These are phyloP conservation scores for Hydrophis major DNA, from an alignment of 2,797 vertebrate species.

Conservation along the genomic window DNA sequence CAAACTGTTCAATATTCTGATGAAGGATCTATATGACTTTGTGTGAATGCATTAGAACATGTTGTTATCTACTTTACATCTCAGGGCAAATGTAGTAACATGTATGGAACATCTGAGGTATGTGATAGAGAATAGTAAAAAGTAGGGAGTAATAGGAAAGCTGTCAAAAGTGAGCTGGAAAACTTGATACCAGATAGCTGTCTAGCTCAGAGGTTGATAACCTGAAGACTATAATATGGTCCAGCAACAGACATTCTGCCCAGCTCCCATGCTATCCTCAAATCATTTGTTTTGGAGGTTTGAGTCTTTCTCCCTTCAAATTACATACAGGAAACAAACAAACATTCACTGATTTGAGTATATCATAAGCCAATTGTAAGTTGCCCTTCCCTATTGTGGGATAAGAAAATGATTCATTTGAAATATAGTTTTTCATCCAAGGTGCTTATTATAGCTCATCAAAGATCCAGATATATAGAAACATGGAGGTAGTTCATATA, in stretches of 20 bases:
- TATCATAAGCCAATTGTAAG: not conserved
- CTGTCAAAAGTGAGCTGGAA: not conserved
- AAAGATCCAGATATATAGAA: not conserved
- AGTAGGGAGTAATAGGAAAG: not conserved
- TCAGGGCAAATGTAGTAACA: not conserved
- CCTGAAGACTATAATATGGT: not conserved
- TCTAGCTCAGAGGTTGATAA: not conserved
- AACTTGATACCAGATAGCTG: not conserved
- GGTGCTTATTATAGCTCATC: not conserved
- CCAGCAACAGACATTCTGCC: not conserved
- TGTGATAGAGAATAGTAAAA: not conserved
- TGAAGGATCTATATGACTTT: not conserved
- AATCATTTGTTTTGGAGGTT: not conserved
- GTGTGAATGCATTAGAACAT: not conserved
- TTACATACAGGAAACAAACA: not conserved
- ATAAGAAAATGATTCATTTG: not conserved
- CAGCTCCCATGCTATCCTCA: not conserved
- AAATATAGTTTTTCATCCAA: not conserved
- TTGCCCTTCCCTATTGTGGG: not conserved
- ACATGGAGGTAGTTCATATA: not conserved
- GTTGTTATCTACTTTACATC: not conserved
- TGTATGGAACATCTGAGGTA: not conserved
- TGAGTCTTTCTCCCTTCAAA: not conserved
- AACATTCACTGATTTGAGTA: not conserved
- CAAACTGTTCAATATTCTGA: not conserved